phyloP scores from a whole-genome alignment of 2,888 invertebrate genomes.

The Adela reaumurella region DNA sequence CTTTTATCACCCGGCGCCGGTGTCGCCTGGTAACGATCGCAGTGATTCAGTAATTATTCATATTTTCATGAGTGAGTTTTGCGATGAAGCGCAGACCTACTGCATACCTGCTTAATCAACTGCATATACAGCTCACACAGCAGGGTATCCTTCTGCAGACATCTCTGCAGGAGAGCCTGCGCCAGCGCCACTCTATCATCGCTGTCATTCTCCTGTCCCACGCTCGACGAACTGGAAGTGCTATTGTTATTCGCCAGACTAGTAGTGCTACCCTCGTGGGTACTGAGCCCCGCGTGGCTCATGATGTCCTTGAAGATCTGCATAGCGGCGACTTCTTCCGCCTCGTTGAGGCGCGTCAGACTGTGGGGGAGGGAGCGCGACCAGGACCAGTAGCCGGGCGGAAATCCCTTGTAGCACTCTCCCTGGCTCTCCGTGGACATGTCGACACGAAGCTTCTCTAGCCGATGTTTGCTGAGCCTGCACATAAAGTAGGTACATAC shows the following conservation, averaged over 20 bases:
- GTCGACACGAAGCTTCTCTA: conserved; percentile 64
- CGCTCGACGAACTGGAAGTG: conserved; percentile 17
- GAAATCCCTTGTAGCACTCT: conserved; percentile 84
- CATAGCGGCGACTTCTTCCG: conserved; percentile 80
- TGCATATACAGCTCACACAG: conserved; percentile 89
- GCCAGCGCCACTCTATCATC: conserved; percentile 87
- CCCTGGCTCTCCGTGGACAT: conserved; percentile 63
- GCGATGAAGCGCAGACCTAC: background rate
- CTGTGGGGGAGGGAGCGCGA: conserved; percentile 79
- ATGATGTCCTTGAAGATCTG: conserved; percentile 86
- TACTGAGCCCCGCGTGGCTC: conserved; percentile 80
- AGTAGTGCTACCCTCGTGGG: conserved; percentile 35
- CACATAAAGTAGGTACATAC: no score
- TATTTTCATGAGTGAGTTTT: background rate
- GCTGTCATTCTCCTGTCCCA: conserved; percentile 56
- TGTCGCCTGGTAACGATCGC: background rate
- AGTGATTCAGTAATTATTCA: background rate
- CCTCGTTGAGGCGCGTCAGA: conserved; percentile 78
- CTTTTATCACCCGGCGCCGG: background rate
- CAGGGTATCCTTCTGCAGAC: conserved; percentile 84
- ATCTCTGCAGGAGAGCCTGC: conserved; percentile 85
- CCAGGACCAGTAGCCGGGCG: conserved; percentile 87
- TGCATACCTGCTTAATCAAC: conserved; percentile 78
- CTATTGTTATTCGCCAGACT: conserved; percentile 37
- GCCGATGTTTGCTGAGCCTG: conserved; percentile 73